These are phyloP conservation scores for Megathymus violae DNA, from an alignment of 1,140 invertebrate genomes.

Conservation along the genomic window DNA sequence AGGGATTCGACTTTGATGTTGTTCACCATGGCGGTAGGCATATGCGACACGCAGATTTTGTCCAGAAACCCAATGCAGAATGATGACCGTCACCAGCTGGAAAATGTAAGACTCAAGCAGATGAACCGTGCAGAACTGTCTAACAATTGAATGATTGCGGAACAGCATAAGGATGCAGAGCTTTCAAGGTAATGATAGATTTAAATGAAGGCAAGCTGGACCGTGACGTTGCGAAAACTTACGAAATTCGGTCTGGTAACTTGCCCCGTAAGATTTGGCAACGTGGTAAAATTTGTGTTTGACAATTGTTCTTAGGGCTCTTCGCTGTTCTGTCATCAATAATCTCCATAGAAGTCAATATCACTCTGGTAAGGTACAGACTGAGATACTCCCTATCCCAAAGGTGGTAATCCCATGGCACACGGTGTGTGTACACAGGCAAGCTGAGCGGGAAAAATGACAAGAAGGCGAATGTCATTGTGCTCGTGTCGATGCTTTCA, in stretches of 20 bases:
- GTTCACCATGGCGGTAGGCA: neutral
- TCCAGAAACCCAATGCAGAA: neutral
- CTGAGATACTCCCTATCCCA: no score
- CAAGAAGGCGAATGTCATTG: no score
- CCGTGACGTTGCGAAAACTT: neutral
- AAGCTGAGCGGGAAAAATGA: no score
- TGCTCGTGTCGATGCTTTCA: no score
- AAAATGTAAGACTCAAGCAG: no score
- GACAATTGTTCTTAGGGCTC: neutral
- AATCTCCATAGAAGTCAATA: neutral
- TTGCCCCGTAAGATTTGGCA: neutral
- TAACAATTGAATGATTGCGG: neutral
- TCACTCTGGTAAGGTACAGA: no score
- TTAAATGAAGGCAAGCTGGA: no score
- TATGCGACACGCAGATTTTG: neutral
- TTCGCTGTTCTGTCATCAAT: neutral
- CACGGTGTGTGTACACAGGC: no score
- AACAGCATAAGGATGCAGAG: slow-evolving; percentile 4
- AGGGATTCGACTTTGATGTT: slow-evolving; percentile 2
- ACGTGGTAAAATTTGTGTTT: neutral
- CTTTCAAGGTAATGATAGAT: no score
- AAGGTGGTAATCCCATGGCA: no score
- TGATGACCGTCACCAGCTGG: neutral
- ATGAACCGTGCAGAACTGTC: neutral
- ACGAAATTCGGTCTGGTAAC: neutral